Percentiles rank a stretch among this genome's conserved stretches.
phyloP scores from a whole-genome alignment of 2,888 invertebrate genomes.

The Ariolimax columbianus region DNA sequence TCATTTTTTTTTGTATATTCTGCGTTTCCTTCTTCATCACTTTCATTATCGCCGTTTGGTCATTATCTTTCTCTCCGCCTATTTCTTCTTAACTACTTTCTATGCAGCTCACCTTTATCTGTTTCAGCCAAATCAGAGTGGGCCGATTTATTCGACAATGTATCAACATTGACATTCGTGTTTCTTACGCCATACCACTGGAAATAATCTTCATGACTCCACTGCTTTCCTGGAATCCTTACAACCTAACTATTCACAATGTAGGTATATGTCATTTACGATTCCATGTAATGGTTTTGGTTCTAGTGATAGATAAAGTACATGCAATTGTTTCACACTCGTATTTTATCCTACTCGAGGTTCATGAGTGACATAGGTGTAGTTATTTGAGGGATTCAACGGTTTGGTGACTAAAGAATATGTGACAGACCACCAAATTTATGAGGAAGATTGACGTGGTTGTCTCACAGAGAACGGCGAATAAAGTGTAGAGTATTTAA shows the following conservation, averaged over 20 bases:
- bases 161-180: background rate
- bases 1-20: background rate
- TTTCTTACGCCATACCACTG: slow-evolving; percentile 4
- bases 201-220: slow-evolving; percentile 12
- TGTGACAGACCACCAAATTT: too few relatives aligned
- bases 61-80: background rate
- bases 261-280: background rate
- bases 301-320: too few relatives aligned
- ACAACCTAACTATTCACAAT: background rate
- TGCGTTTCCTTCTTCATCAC: background rate
- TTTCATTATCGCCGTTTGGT: background rate
- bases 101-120: background rate
- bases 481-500: too few relatives aligned
- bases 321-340: too few relatives aligned
- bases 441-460: too few relatives aligned
- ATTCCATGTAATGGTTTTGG: background rate
- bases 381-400: too few relatives aligned
- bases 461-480: too few relatives aligned
- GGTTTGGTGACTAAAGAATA: too few relatives aligned
- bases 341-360: too few relatives aligned
- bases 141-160: background rate
- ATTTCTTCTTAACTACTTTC: background rate
- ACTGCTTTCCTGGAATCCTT: slow-evolving; percentile 1
- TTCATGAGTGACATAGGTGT: too few relatives aligned
- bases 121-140: background rate